Evolutionary conservation across 2,797 vertebrate genomes (phyloP).

Genomic region (Columba guinea): DNA sequence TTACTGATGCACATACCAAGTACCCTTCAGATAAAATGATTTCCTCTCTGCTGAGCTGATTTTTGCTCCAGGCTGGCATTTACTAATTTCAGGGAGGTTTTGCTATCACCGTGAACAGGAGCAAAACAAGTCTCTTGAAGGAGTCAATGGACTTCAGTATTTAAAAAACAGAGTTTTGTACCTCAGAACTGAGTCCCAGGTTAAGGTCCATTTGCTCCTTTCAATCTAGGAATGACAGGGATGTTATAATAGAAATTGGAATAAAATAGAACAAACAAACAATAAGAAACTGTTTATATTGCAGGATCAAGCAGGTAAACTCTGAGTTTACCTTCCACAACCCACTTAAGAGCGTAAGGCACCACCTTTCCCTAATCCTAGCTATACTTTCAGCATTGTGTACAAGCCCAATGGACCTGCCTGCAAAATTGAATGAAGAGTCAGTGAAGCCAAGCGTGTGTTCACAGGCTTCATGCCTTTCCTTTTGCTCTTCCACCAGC

Average conservation of each 20-base stretch:
- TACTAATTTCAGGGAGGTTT: constrained; percentile 22
- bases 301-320: background rate
- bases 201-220: background rate
- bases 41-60: background rate
- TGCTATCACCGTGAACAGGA: background rate
- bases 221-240: background rate
- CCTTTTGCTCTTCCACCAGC: background rate
- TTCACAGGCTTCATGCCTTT: background rate
- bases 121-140: background rate
- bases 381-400: background rate
- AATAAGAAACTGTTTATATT: background rate
- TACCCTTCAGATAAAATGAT: background rate
- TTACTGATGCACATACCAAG: background rate
- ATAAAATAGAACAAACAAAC: background rate
- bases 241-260: background rate
- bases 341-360: background rate
- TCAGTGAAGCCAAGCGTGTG: background rate
- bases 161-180: background rate
- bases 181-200: background rate
- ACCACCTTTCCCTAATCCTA: background rate
- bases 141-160: background rate
- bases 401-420: background rate
- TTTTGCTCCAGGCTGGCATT: constrained; percentile 22
- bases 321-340: background rate
- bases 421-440: background rate